Percentiles rank a stretch among this genome's conserved stretches.
phyloP scores from a whole-genome alignment of 2,888 invertebrate genomes.

The Podotricha telesiphe region DNA sequence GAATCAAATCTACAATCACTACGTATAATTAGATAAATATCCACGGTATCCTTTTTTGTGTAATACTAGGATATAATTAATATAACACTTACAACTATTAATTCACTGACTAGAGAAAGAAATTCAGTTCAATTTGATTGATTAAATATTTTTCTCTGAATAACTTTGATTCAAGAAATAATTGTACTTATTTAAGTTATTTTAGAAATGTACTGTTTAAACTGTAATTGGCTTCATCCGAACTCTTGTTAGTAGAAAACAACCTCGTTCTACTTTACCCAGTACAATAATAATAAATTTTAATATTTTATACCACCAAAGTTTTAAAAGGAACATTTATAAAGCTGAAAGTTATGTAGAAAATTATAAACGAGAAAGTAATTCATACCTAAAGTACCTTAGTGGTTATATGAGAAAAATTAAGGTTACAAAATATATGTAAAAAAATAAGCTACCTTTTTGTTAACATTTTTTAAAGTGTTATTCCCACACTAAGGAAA shows the following conservation, averaged over 20 bases:
- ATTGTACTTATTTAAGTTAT: conserved; percentile 4
- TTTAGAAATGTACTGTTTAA: conserved; percentile 18
- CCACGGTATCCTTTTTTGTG: no score
- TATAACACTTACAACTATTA: background rate
- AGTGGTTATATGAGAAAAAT: background rate
- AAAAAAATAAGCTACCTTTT: no score
- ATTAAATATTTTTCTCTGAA: background rate
- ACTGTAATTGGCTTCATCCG: conserved; percentile 19
- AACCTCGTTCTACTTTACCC: conserved; percentile 15
- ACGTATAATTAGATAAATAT: no score
- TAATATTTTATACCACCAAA: conserved; percentile 22
- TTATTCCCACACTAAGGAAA: no score
- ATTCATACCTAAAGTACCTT: background rate
- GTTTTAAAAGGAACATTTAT: conserved; percentile 23
- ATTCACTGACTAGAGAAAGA: background rate
- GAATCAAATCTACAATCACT: no score
- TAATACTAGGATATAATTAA: no score
- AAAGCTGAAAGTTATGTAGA: conserved; percentile 16
- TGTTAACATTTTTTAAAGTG: no score
- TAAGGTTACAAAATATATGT: background rate
- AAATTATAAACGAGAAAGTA: conserved; percentile 14
- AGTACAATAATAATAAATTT: conserved; percentile 25
- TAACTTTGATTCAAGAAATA: background rate
- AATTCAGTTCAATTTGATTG: background rate
- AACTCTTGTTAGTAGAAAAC: conserved; percentile 24